Evolutionary conservation across 23 tunicate genomes (phyloP).

Genomic region (Ciona savignyi): DNA sequence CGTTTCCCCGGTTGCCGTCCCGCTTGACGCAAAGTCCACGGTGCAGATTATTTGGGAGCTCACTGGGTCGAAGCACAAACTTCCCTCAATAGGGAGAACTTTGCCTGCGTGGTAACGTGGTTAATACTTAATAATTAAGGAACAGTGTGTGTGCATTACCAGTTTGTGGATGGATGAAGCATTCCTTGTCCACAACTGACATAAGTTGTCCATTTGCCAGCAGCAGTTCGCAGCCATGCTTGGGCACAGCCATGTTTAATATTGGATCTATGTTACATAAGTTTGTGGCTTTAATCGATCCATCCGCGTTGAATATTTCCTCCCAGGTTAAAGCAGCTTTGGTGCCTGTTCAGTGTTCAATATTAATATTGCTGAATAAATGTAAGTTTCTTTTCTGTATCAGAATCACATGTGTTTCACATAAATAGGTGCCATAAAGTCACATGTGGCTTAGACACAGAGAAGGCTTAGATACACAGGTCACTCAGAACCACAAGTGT

Average conservation of each 20-base stretch:
- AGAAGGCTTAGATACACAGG: no score
- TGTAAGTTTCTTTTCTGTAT: no score
- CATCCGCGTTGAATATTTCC: slow-evolving; percentile 65
- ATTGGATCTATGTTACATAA: slow-evolving; percentile 33
- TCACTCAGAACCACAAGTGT: no score
- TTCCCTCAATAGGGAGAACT: slow-evolving; percentile 78
- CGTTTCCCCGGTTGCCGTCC: slow-evolving; percentile 34
- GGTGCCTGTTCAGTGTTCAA: slow-evolving; percentile 15
- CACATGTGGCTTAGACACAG: no score
- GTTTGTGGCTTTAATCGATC: slow-evolving; percentile 43
- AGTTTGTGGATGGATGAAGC: slow-evolving; percentile 82
- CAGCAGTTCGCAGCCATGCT: slow-evolving; percentile 51
- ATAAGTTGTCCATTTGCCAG: slow-evolving; percentile 77
- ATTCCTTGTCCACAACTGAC: slow-evolving; percentile 43
- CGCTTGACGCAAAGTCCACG: slow-evolving; percentile 40
- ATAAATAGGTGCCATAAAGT: no score
- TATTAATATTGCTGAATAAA: background rate
- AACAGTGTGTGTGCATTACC: slow-evolving; percentile 33
- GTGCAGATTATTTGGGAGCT: slow-evolving; percentile 58
- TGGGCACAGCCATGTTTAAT: slow-evolving; percentile 46
- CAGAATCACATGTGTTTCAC: no score
- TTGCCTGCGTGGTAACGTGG: no score
- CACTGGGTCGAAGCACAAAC: slow-evolving; percentile 71
- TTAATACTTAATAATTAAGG: background rate
- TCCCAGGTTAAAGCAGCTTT: slow-evolving; percentile 22